A percentile compares a stretch with the other conserved stretches of the same genome.
phyloP scores from a whole-genome alignment of 2,797 vertebrate genomes.

The Tauraco hartlaubi region DNA sequence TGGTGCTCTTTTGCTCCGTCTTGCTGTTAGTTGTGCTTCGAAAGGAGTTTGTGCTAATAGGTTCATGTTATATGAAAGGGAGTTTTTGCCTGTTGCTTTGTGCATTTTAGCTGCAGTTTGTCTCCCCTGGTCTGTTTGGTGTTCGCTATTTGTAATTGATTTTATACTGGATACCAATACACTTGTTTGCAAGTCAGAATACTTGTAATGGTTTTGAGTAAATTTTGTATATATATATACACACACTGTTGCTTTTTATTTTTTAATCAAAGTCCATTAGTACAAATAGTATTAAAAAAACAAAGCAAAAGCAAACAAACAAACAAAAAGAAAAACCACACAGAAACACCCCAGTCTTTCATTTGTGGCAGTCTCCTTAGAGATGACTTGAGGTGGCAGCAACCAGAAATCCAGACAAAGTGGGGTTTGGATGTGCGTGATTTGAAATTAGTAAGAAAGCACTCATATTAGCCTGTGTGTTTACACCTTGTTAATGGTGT shows the following conservation, averaged over 20 bases:
- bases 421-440: neutral
- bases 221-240: neutral
- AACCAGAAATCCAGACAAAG: neutral
- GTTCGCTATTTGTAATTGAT: neutral
- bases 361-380: neutral
- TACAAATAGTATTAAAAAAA: neutral
- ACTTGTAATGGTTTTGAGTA: neutral
- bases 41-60: neutral
- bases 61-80: neutral
- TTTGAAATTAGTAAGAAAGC: neutral
- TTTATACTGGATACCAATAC: neutral
- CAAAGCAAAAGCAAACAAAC: neutral
- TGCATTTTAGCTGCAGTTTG: neutral
- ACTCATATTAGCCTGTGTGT: neutral
- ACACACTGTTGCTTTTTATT: neutral
- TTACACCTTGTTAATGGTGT: neutral
- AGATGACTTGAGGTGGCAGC: neutral
- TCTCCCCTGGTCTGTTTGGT: neutral
- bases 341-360: neutral
- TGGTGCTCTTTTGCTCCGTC: neutral
- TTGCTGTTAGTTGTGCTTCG: neutral
- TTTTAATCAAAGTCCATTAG: neutral
- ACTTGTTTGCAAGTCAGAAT: neutral
- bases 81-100: neutral
- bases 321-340: neutral